Percentiles rank a stretch among this genome's conserved stretches.
These are phyloP conservation scores for Drosophila mettleri DNA, from an alignment of 2,888 invertebrate genomes.

Conservation along the genomic window DNA sequence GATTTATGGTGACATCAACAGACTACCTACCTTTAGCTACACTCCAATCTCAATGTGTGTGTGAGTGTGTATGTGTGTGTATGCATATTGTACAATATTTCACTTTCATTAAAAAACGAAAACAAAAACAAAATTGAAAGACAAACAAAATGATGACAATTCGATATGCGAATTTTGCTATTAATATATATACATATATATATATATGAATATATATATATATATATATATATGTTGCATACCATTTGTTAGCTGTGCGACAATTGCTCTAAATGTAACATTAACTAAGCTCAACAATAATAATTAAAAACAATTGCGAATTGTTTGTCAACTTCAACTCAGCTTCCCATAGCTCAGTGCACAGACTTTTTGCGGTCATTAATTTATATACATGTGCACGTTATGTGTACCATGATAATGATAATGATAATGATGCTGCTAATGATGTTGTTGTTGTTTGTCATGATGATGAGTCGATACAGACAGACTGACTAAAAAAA, in stretches of 20 bases:
- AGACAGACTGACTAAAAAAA: slow-evolving; percentile 46
- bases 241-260: no score
- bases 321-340: slow-evolving; percentile 2
- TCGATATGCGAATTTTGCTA: background rate
- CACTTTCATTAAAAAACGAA: slow-evolving; percentile 58
- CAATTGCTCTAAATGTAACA: slow-evolving; percentile 50
- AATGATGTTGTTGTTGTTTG: background rate
- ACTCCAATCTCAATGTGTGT: background rate
- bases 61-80: slow-evolving; percentile 11
- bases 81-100: slow-evolving; percentile 49
- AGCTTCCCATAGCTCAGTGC: background rate
- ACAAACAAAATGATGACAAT: slow-evolving; percentile 8
- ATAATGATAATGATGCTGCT: background rate
- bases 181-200: no score
- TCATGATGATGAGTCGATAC: slow-evolving; percentile 34
- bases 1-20: slow-evolving; percentile 64
- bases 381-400: slow-evolving; percentile 36
- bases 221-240: no score
- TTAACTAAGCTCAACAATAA: slow-evolving; percentile 36
- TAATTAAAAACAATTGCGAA: slow-evolving; percentile 65
- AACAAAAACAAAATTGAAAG: slow-evolving; percentile 19
- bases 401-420: slow-evolving; percentile 5
- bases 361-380: slow-evolving; percentile 54
- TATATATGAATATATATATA: no score
- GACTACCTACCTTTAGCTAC: slow-evolving; percentile 43